Base-by-base conservation (phyloP, 2,113 vertebrate species). In the Scortum barcoo region DNA sequence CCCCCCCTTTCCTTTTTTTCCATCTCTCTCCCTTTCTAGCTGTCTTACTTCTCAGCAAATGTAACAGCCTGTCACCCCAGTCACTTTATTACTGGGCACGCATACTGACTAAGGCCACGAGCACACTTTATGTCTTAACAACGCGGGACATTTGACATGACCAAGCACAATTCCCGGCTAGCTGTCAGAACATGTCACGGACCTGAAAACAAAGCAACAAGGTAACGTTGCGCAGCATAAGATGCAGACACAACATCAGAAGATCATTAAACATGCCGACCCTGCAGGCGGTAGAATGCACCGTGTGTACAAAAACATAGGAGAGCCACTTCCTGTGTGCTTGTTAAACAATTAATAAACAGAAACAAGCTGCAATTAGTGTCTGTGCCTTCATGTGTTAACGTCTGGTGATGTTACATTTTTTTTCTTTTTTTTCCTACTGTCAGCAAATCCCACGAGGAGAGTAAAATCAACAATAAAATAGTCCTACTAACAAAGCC, bases 31-130 rank as follows among this genome's bases (percentile, higher is more conserved):
- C 10, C 63, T 84, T 72, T 70, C 73, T 65, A 83, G 62, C 71
- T 44, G 38, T 84, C 76, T 86, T 90, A 83, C 81, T 80, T 88
- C 80, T 92, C 91, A 88, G 90, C 87, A 86, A 76, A 89, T 90
- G 74, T 65, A 85, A 73, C 72, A 85, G 87, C 82, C 76, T 87
- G 86, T 92, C 88, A 91, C 67, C 78, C 72, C 70, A 76, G 86
- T 91, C 87, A 89, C 65, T 87, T 81, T 81, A 87, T 85, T 42
- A 81, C 67, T 51, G 70, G 65, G 76, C 72, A 80, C 24, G 63
- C 81, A 87, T 88, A 79, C 86, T 60, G 88, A 90, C 88, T 86
- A 66, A 88, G 80, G 79, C 85, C 81, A 84, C 48, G 44, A 89
- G 80, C 79, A 53, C n/a, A 50, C 72, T 87, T 78, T 67, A 33